phyloP scores from a whole-genome alignment of 2,797 vertebrate species.

The Nasua narica region DNA sequence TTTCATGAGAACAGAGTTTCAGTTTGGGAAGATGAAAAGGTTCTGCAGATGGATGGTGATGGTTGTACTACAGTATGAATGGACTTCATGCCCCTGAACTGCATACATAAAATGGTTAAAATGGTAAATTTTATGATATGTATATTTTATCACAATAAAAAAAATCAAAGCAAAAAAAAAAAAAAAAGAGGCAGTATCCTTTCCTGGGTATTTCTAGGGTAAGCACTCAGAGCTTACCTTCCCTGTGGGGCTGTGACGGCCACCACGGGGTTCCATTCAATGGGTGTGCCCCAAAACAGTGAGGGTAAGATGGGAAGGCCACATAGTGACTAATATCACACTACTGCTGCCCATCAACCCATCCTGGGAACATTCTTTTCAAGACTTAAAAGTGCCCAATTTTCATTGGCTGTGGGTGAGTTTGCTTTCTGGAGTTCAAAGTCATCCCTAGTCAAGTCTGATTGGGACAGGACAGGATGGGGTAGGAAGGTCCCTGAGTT shows the following conservation, averaged over 20 bases:
- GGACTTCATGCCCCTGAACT: neutral
- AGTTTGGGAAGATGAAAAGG: neutral
- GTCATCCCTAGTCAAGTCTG: neutral
- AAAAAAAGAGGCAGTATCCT: neutral
- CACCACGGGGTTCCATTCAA: neutral
- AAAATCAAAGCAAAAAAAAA: neutral
- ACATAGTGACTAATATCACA: neutral
- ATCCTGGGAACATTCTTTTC: neutral
- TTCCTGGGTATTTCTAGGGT: neutral
- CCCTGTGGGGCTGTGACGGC: accelerated
- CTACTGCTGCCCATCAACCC: neutral
- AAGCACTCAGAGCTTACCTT: neutral
- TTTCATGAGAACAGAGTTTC: neutral
- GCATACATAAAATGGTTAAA: neutral
- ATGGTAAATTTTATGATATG: neutral
- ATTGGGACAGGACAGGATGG: neutral
- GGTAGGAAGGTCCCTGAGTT: neutral
- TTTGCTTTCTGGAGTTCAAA: neutral
- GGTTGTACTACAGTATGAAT: neutral
- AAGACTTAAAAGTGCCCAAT: neutral
- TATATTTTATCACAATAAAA: neutral
- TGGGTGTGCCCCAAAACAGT: neutral
- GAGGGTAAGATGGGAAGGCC: neutral
- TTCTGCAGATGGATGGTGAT: neutral
- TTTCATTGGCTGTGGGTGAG: neutral